These are phyloP conservation scores for Carassius carassius DNA, from an alignment of 2,113 vertebrate genomes.

Conservation along the genomic window DNA sequence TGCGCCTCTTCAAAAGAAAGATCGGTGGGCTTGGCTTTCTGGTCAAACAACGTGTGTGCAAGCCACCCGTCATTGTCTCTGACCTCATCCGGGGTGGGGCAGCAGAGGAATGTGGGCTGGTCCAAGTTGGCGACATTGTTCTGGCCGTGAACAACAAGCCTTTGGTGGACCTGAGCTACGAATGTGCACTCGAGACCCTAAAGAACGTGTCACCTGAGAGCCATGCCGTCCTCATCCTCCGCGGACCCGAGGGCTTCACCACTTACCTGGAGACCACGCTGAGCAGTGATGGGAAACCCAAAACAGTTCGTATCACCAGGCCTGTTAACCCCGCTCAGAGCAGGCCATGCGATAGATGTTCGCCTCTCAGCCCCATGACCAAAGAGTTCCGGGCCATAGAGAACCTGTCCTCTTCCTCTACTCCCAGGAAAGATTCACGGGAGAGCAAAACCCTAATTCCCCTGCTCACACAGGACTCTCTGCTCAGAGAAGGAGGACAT, in stretches of 20 bases:
- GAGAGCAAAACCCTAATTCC: slow-evolving; percentile 61
- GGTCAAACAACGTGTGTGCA: slow-evolving; percentile 93
- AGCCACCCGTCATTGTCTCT: slow-evolving; percentile 91
- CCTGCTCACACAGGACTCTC: slow-evolving; percentile 63
- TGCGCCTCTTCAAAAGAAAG: slow-evolving; percentile 94
- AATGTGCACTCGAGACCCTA: slow-evolving; percentile 87
- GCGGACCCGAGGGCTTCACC: slow-evolving; percentile 94
- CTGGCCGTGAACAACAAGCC: slow-evolving; percentile 93
- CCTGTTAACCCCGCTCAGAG: slow-evolving; percentile 73
- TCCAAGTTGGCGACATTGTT: slow-evolving; percentile 95
- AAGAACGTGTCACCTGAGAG: slow-evolving; percentile 88
- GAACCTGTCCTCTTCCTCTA: slow-evolving; percentile 75
- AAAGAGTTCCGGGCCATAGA: slow-evolving; percentile 79
- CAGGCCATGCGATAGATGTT: slow-evolving; percentile 78
- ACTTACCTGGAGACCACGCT: slow-evolving; percentile 97
- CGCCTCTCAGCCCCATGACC: slow-evolving; percentile 64
- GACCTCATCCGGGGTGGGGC: slow-evolving; percentile 94
- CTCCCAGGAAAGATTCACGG: slow-evolving; percentile 60
- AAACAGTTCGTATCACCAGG: slow-evolving; percentile 88
- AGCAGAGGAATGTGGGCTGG: slow-evolving; percentile 92
- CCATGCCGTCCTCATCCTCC: slow-evolving; percentile 91
- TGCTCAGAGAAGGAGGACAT: slow-evolving; percentile 67
- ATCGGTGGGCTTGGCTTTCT: slow-evolving; percentile 95
- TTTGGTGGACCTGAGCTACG: slow-evolving; percentile 91
- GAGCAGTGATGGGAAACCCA: slow-evolving; percentile 85